These are phyloP conservation scores for Rhinoraja longicauda DNA, from an alignment of 2,797 vertebrate genomes.

Conservation along the genomic window DNA sequence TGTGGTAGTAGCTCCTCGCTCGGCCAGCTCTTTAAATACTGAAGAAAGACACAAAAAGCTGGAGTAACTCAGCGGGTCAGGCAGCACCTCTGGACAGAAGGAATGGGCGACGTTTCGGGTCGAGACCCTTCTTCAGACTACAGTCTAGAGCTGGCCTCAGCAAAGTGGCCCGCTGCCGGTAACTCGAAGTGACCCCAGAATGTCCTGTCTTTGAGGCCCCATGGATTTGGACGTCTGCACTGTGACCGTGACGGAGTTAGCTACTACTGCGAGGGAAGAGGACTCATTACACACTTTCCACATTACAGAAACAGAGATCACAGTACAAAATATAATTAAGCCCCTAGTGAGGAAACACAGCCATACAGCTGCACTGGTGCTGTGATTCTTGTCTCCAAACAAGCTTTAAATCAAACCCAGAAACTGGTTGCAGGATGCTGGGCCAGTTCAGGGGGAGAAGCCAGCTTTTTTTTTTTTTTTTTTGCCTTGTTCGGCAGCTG, in stretches of 20 bases:
- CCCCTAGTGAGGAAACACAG: slow-evolving; percentile 37
- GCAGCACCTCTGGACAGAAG: too few species aligned
- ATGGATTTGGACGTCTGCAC: not conserved
- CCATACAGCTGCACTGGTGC: slow-evolving; percentile 27
- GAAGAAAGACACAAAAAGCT: too few species aligned
- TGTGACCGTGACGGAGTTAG: not conserved
- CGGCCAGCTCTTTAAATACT: too few species aligned
- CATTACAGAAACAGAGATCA: slow-evolving; percentile 36
- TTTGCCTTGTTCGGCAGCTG: not conserved
- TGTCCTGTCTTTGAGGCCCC: not conserved
- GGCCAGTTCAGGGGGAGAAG: not conserved
- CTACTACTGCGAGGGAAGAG: slow-evolving; percentile 25
- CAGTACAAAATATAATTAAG: slow-evolving; percentile 40
- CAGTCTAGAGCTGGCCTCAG: not conserved
- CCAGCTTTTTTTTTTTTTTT: not conserved
- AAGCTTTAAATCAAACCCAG: slow-evolving; percentile 35
- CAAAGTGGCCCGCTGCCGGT: not conserved
- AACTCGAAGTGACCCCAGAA: not conserved
- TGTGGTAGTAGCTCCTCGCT: too few species aligned
- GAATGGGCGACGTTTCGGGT: too few species aligned
- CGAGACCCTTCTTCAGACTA: too few species aligned
- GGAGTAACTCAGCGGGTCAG: too few species aligned
- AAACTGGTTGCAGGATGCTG: slow-evolving; percentile 20
- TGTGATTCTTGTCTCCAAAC: slow-evolving; percentile 19
- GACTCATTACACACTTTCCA: slow-evolving; percentile 40